Evolutionary conservation across 2,888 invertebrate species (phyloP).

Genomic region (Mythimna loreyi): DNA sequence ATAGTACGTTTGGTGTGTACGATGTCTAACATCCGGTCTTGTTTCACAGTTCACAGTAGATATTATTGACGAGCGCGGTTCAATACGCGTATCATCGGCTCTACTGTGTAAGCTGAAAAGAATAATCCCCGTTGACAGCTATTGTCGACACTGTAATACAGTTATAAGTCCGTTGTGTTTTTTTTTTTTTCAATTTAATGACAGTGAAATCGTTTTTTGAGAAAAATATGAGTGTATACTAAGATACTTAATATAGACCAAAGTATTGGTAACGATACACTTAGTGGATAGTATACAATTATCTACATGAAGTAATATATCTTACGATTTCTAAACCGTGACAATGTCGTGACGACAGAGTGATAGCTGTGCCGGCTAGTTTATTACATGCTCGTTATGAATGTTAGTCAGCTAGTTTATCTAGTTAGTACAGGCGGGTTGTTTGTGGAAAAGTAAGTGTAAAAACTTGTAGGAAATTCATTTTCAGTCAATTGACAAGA

Average conservation of each 20-base stretch:
- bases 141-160: conserved; percentile 56
- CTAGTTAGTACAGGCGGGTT: neutral
- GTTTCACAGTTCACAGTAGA: conserved; percentile 59
- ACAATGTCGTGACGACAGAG: conserved; percentile 50
- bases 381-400: conserved; percentile 14
- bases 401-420: neutral
- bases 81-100: conserved; percentile 64
- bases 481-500: neutral
- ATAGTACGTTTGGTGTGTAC: too few relatives aligned
- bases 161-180: conserved; percentile 33
- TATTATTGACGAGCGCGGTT: conserved; percentile 68
- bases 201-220: conserved; percentile 4
- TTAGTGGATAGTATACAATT: conserved; percentile 30
- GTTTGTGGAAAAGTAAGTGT: neutral
- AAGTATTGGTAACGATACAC: conserved; percentile 13
- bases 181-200: conserved; percentile 30
- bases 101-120: conserved; percentile 68
- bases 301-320: conserved; percentile 34
- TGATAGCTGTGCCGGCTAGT: conserved; percentile 49
- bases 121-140: conserved; percentile 68
- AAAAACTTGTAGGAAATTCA: neutral
- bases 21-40: conserved; percentile 5
- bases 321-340: conserved; percentile 51
- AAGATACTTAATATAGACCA: neutral
- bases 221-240: conserved; percentile 4